Base-by-base conservation (phyloP, 64 coral and sea anemone genomes). In the Orbicella faveolata region DNA sequence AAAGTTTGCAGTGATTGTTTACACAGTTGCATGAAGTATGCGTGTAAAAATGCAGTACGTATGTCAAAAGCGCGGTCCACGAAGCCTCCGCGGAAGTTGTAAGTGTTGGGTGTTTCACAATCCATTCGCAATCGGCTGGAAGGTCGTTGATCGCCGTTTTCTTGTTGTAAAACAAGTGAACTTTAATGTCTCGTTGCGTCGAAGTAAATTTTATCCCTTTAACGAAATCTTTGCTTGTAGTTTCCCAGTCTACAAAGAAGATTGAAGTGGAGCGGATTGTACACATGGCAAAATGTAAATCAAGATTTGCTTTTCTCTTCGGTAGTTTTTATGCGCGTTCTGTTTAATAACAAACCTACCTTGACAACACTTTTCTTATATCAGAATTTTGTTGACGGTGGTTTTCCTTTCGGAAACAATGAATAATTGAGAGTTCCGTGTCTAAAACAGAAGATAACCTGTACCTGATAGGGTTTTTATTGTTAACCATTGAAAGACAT, bases 181-280 rank as follows among this genome's bases (percentile, higher is more conserved):
- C 88, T 69, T 90, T 90, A 3, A 85, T 90, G 33, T 93, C 92
- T 52, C 84, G 78, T 63, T 90, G 88, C 23, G 95, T 73, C 87
- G 95, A 85, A 44, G 88, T 90, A 67, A 96, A 96, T 74, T 80
- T 93, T 34, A 96, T 90, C 73, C 95, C 95, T 74, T 96, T 93
- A 17, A 96, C 73, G 72, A 96, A 96, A 70, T 93, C 88, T 75
- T 94, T 93, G 37, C 91, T 78, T 11, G 91, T 93, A 17, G 91
- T 93, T 88, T 96, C 95, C 95, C 95, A 96, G 41, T 96, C 95
- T 18, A 96, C 88, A 36, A 96, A 96, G 76, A 90, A 96, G 17
- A 96, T 75, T 35, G 74, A 88, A 26, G 66, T 76, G 21, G 77
- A 93, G 37, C 89, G 89, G n/a, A 96, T 81, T 81, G 90, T 93